Conservation (phyloP, 64 coral and sea anemone genomes). For the Trachythela sp. region DNA sequence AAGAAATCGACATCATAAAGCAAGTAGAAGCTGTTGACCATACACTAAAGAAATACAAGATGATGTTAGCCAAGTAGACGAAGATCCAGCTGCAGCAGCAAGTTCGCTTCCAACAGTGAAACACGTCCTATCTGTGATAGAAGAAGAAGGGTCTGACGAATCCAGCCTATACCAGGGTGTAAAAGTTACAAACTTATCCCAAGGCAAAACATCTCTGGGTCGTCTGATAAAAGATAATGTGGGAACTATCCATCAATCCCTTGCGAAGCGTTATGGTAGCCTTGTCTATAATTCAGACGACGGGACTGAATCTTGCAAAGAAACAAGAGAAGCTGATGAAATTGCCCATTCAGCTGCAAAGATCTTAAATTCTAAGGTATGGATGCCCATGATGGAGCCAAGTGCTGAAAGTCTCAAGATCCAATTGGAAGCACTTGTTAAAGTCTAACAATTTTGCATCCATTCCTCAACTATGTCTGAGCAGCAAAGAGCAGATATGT, state of each 20-base stretch:
- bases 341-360: constrained; percentile 39
- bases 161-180: constrained; percentile 54
- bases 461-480: constrained; percentile 27
- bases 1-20: constrained; percentile 53
- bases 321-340: constrained; percentile 54
- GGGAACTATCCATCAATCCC: constrained; percentile 42
- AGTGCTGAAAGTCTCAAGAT: too few species aligned
- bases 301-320: constrained; percentile 50
- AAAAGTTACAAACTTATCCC: constrained; percentile 42
- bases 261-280: constrained; percentile 51
- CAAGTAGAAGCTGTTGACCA: constrained; percentile 59
- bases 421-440: constrained; percentile 40
- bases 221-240: constrained; percentile 35
- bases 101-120: constrained; percentile 49
- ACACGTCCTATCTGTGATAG: constrained; percentile 57
- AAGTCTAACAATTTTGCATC: constrained; percentile 54
- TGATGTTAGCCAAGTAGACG: constrained; percentile 21
- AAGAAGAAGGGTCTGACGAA: constrained; percentile 34
- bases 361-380: constrained; percentile 37
- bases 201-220: constrained; percentile 47
- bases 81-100: constrained; percentile 39
- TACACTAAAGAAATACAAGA: constrained; percentile 53
- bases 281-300: background rate
- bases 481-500: constrained; percentile 40
- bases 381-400: constrained; percentile 13